Conservation (phyloP, 2,888 invertebrate genomes). For the Drosophila siamana region DNA sequence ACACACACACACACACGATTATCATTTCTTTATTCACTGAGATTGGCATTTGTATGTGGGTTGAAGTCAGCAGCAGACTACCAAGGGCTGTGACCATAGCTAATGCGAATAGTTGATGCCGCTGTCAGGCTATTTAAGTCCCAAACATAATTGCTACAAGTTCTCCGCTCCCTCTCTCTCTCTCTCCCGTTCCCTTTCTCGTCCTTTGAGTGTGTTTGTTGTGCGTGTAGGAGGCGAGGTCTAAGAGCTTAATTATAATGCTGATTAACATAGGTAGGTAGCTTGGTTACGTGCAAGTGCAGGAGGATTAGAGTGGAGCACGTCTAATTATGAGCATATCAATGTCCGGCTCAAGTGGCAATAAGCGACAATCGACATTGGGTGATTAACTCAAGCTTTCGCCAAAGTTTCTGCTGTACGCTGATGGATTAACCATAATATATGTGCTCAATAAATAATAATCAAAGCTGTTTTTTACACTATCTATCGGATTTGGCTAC, state of each 20-base stretch:
- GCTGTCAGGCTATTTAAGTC: constrained; percentile 52
- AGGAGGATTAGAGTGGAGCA: constrained; percentile 4
- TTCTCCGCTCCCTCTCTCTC: not conserved
- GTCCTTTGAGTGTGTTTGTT: not conserved
- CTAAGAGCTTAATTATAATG: constrained; percentile 45
- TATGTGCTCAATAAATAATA: no score
- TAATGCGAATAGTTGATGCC: constrained; percentile 51
- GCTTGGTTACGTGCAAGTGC: constrained; percentile 7
- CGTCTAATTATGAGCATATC: constrained; percentile 18
- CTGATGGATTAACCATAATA: not conserved
- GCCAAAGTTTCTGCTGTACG: not conserved
- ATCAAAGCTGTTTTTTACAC: no score
- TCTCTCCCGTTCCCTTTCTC: not conserved
- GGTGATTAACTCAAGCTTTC: not conserved
- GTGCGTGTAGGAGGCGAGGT: constrained; percentile 2
- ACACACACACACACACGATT: constrained; percentile 17
- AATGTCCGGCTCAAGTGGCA: constrained; percentile 4
- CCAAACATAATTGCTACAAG: constrained; percentile 47
- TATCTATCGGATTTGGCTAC: no score
- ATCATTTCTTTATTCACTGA: constrained; percentile 48
- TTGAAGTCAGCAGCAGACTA: constrained; percentile 31
- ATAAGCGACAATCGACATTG: not conserved
- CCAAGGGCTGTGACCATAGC: constrained; percentile 24
- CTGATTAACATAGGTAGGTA: constrained; percentile 21
- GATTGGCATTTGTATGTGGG: constrained; percentile 49